Percentiles rank a stretch among this genome's conserved stretches.
phyloP scores from a whole-genome alignment of 2,888 invertebrate species.

The Orgyia antiqua region DNA sequence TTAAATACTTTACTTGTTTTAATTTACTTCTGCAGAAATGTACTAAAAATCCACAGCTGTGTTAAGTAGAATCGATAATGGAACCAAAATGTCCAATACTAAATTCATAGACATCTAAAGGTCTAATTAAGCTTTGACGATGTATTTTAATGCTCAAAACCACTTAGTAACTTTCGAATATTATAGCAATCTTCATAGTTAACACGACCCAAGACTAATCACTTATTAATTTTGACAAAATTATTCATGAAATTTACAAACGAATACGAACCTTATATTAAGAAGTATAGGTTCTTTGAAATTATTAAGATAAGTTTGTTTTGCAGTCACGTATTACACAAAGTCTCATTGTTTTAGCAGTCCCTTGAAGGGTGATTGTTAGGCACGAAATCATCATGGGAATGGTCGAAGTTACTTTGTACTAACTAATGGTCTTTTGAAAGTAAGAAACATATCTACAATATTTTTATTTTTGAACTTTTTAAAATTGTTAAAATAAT shows the following conservation, averaged over 20 bases:
- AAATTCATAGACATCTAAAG: constrained; percentile 21
- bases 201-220: constrained; percentile 31
- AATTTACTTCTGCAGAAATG: no score
- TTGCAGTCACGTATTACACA: constrained; percentile 26
- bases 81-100: no score
- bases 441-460: no score
- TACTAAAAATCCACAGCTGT: no score
- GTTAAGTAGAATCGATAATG: no score
- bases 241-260: constrained; percentile 1
- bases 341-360: constrained; percentile 34
- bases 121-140: constrained; percentile 24
- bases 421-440: no score
- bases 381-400: constrained; percentile 27
- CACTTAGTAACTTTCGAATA: constrained; percentile 34
- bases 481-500: no score
- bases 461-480: no score
- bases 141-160: constrained; percentile 32
- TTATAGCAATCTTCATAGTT: constrained; percentile 30
- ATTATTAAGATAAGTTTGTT: constrained; percentile 11
- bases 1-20: no score
- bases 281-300: not conserved
- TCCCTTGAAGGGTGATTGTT: constrained; percentile 27
- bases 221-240: constrained; percentile 31
- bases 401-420: no score
- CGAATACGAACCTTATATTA: constrained; percentile 5